phyloP scores from a whole-genome alignment of 2,888 invertebrate species.

The Uropetala carovei region DNA sequence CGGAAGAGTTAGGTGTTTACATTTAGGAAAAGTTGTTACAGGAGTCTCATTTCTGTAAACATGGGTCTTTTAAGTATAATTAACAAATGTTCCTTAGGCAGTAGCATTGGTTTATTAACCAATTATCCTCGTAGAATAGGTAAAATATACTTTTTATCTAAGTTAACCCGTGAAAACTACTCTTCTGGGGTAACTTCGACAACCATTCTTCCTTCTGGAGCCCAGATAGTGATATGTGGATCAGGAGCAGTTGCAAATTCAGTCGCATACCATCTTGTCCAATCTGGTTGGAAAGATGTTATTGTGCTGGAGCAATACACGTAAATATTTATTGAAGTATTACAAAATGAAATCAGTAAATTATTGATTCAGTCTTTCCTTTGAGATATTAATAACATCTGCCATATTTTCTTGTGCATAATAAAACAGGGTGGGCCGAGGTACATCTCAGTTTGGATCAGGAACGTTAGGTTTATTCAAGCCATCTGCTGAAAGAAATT shows the following conservation, averaged over 20 bases:
- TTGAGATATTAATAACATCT: neutral
- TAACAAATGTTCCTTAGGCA: slow-evolving; percentile 38
- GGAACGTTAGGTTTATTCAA: slow-evolving; percentile 80
- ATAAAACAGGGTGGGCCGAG: slow-evolving; percentile 77
- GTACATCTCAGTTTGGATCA: slow-evolving; percentile 80
- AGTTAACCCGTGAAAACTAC: neutral
- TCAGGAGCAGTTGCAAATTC: slow-evolving; percentile 86
- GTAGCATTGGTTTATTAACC: slow-evolving; percentile 11
- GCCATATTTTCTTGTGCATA: neutral
- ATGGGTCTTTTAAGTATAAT: slow-evolving; percentile 40
- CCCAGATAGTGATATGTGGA: slow-evolving; percentile 80
- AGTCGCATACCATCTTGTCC: slow-evolving; percentile 84
- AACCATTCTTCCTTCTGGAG: slow-evolving; percentile 74
- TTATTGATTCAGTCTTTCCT: neutral
- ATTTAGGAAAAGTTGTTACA: neutral
- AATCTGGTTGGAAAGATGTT: slow-evolving; percentile 83
- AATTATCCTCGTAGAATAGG: neutral
- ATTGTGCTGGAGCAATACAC: slow-evolving; percentile 82
- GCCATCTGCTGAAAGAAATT: slow-evolving; percentile 78
- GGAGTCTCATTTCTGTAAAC: neutral
- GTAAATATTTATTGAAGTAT: slow-evolving; percentile 71
- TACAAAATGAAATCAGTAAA: neutral
- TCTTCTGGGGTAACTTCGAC: neutral
- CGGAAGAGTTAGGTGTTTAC: neutral
- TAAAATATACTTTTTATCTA: neutral